Base-by-base conservation (phyloP, 2,113 vertebrate species). In the Hipposideros armiger region DNA sequence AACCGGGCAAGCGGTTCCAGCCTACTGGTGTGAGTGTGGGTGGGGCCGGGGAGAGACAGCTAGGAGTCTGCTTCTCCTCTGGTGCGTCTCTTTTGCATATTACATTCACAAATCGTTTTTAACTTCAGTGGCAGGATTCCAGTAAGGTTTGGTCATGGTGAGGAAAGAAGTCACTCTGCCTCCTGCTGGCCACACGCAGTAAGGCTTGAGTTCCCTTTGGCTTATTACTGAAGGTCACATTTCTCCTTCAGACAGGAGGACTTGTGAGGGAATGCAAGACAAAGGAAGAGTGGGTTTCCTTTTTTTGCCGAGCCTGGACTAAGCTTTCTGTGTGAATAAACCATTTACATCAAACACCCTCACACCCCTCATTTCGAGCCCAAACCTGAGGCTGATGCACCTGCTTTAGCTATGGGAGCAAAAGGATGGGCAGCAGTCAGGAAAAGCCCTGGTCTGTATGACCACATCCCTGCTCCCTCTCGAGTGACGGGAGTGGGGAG, bases 131-230 rank as follows among this genome's bases (percentile, higher is more conserved):
- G 58, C 80, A 81, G 67, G 64, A 17, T 40, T 54, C 24, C 58
- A 83, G 56, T 2, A 26, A 0, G 40, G 42, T 20, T 70, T 15
- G 54, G 54, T 20, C 5, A 50, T 15, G 45, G 36, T 2, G 42
- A 70, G 28, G 17, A 70, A 42, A 84, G 52, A 56, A 64, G 80
- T 56, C 42, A 64, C 50, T 70, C 69, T 84, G 92, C 92, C 88
- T 56, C 76, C 89, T 85, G 87, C 80, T 84, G 96, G 96, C 85
- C 95, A 81, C 40, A 52, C 62, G 76, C 86, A 85, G 90, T 94
- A 87, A 90, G 58, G 64, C 66, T 17, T n/a, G 22, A 16, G 30
- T 11, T 89, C 81, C n/a, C 77, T 77, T 60, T 15, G 14, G 56
- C n/a, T 81, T 76, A 62, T 69, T 54, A 82, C 70, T 74, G 64